Percentiles rank a stretch among this genome's conserved stretches.
Conservation (phyloP, 2,797 vertebrate species). For the Xerus rutilus region DNA sequence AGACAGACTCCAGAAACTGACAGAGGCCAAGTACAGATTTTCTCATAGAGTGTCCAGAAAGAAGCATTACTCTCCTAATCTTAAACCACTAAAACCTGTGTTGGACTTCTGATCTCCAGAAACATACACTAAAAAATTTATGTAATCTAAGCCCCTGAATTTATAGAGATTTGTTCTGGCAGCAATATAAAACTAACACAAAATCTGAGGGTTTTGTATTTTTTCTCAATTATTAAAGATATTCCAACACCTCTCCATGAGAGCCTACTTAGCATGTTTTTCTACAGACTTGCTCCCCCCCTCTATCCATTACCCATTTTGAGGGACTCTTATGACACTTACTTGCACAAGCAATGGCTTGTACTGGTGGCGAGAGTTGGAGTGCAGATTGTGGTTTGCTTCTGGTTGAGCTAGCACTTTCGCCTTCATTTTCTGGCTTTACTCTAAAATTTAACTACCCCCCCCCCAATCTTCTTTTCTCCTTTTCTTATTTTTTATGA, state of each 20-base stretch:
- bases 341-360: not conserved
- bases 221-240: not conserved
- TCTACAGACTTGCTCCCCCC: not conserved
- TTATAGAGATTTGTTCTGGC: not conserved
- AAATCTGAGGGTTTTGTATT: not conserved
- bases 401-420: not conserved
- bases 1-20: not conserved
- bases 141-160: not conserved
- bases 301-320: not conserved
- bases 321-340: not conserved
- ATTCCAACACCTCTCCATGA: not conserved
- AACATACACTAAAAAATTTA: not conserved
- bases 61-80: not conserved
- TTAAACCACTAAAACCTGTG: not conserved
- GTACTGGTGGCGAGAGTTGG: not conserved
- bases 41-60: not conserved
- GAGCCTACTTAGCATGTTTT: not conserved
- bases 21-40: not conserved
- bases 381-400: not conserved
- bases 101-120: not conserved
- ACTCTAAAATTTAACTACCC: not conserved
- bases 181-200: not conserved
- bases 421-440: not conserved
- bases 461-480: not conserved
- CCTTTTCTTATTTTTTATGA: not conserved